Base-by-base conservation (phyloP, 92 coral and sea anemone species). In the Epizoanthus illoricatus region DNA sequence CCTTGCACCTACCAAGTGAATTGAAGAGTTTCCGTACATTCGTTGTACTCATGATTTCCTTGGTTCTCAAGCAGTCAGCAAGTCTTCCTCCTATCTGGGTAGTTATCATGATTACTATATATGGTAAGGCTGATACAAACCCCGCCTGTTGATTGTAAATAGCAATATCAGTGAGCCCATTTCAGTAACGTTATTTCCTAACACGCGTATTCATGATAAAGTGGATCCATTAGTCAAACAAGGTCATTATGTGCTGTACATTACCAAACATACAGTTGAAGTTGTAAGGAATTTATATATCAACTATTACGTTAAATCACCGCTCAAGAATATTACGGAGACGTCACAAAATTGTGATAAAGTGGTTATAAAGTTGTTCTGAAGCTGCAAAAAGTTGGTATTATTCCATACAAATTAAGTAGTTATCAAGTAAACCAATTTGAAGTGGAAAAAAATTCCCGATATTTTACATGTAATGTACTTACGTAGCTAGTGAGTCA, bases 101-200 rank as follows among this genome's bases (percentile, higher is more conserved):
- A 6, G 93, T 85, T 1, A 90, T 66, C 74, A 97, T 86, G 95
- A 95, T 95, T 64, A 93, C 95, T 10, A 95, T 82, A 64, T 95
- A 95, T 40, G 98, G 98, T 5, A 93, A 84, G 40, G 98, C 91
- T 4, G 98, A 91, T 4, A 95, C 90, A 79, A 95, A 89, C 15
- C 98, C 98, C 85, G 98, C 97, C 98, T 95, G 84, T 17, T 49
- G n/a, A 73, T 68, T 6, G 45, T 23, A 67, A 33, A 49, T 18
- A 81, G 42, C 36, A 21, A 55, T 28, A 45, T 61, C 28, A 65
- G 20, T 18, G 33, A 57, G 39, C 6, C 11, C 45, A 5, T 66
- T 8, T n/a, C 16, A 40, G 11, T 20, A 67, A 68, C 9, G 57
- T 49, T 49, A 36, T 71, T 5, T 15, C 57, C 60, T 73, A 12